Percentiles rank a stretch among this genome's conserved stretches.
Conservation (phyloP, 2,888 invertebrate genomes). For the Ditylenchus weischeri region DNA sequence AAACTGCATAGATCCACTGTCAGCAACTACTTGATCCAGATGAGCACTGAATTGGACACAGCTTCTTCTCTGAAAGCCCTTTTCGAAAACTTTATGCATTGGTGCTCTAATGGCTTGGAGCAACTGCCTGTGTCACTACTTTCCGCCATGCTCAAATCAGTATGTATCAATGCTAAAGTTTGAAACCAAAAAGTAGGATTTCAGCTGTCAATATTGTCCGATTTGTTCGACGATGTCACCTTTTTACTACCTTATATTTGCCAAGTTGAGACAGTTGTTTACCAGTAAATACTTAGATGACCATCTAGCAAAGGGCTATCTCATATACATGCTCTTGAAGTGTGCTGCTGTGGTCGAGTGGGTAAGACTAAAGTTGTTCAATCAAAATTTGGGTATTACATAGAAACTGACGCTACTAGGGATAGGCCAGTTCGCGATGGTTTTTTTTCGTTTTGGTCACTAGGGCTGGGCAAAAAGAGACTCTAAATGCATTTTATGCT, state of each 20-base stretch:
- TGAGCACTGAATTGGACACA: conserved; percentile 48
- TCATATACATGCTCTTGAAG: conserved; percentile 43
- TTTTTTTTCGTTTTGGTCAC: too few relatives aligned
- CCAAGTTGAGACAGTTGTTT: conserved; percentile 30
- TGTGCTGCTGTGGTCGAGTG: conserved; percentile 45
- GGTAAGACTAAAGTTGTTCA: background rate
- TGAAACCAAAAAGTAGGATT: background rate
- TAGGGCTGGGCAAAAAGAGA: too few relatives aligned
- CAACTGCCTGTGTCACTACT: conserved; percentile 41
- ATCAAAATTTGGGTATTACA: too few relatives aligned
- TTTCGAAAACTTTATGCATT: conserved; percentile 54
- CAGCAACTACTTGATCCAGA: conserved; percentile 35
- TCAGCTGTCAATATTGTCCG: conserved; percentile 37
- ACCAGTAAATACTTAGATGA: conserved; percentile 30
- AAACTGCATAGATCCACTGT: conserved; percentile 16
- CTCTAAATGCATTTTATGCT: too few relatives aligned
- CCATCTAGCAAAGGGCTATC: conserved; percentile 34
- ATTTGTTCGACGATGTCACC: conserved; percentile 50
- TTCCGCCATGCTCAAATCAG: conserved; percentile 41
- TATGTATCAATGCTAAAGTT: conserved; percentile 19
- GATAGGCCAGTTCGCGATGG: too few relatives aligned
- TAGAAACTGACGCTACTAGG: too few relatives aligned
- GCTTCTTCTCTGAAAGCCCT: conserved; percentile 51
- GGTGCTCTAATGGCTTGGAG: conserved; percentile 48
- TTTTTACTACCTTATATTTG: conserved; percentile 43